Conservation (phyloP, 2,113 vertebrate species). For the Nerophis ophidion region DNA sequence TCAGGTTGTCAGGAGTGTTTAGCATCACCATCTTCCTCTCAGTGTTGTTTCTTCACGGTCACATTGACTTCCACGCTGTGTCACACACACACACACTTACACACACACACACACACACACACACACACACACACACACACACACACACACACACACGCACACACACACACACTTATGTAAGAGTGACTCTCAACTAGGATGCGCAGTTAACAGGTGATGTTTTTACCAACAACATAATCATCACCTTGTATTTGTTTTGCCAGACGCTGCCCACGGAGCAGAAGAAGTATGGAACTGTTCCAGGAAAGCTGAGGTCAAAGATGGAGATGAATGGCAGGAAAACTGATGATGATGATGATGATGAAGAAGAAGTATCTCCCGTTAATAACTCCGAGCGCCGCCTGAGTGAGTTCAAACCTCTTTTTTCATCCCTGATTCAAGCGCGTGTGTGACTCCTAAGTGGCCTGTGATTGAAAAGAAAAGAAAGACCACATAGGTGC, state of each 20-base stretch:
- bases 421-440: neutral
- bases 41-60: conserved; percentile 26
- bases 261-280: conserved; percentile 71
- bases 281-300: conserved; percentile 86
- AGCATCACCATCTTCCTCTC: conserved; percentile 35
- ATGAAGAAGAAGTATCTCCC: conserved; percentile 39
- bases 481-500: no score
- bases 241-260: neutral
- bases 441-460: no score
- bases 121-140: no score
- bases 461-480: no score
- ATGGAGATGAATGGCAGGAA: conserved; percentile 67
- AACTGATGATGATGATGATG: conserved; percentile 63
- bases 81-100: conserved; percentile 27
- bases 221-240: neutral
- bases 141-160: neutral
- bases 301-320: conserved; percentile 77
- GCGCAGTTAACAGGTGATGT: neutral
- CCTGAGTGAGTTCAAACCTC: conserved; percentile 71
- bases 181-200: neutral
- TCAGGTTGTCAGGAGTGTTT: conserved; percentile 36
- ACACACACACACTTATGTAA: conserved; percentile 24
- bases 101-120: conserved; percentile 5
- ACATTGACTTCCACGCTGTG: conserved; percentile 16
- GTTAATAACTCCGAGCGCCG: conserved; percentile 55